Conservation (phyloP, 2,113 vertebrate species). For the Takifugu flavidus region DNA sequence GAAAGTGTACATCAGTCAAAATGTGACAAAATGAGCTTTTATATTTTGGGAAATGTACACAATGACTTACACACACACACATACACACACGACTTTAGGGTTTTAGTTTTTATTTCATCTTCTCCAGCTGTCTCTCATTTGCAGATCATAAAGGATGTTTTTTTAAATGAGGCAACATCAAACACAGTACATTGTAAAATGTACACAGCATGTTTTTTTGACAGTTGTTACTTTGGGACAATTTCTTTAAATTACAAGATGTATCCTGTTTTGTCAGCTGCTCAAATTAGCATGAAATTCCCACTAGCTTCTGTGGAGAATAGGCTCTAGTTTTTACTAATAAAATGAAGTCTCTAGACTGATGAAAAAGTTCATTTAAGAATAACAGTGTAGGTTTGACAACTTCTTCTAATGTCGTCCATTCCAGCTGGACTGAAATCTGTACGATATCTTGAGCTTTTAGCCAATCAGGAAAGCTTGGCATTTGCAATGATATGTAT, state of each 20-base stretch:
- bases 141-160: neutral
- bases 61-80: no score
- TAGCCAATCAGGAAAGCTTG: no score
- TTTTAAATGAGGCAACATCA: conserved; percentile 8
- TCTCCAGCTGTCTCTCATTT: conserved; percentile 16
- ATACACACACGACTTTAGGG: neutral
- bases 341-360: neutral
- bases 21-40: no score
- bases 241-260: conserved; percentile 6
- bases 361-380: neutral
- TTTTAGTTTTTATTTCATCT: neutral
- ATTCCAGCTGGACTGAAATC: no score
- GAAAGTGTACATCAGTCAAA: neutral
- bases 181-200: conserved; percentile 9
- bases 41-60: no score
- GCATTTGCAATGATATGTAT: no score
- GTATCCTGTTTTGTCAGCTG: conserved; percentile 27
- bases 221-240: conserved; percentile 19
- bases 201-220: conserved; percentile 21
- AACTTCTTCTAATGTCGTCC: no score
- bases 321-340: conserved; percentile 3
- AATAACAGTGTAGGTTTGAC: neutral
- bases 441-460: no score
- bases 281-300: conserved; percentile 18
- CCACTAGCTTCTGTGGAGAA: neutral